Base-by-base conservation (phyloP, 2,797 vertebrate species). In the Darevskia mixta region DNA sequence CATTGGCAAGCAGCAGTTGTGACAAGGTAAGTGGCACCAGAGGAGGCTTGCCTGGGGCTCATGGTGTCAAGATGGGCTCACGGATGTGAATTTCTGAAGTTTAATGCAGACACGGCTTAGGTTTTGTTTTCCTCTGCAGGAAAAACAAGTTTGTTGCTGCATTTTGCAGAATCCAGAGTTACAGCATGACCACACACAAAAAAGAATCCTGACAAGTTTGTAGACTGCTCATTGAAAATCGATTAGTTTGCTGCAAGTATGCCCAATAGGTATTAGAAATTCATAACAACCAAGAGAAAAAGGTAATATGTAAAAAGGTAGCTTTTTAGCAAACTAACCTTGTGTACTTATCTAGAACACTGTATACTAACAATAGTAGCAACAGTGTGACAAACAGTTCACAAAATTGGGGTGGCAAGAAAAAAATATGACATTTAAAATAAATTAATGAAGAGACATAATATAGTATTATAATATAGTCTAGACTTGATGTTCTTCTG, bases 51-150 rank as follows among this genome's bases (percentile, higher is more conserved):
- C 67, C 23, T 64, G 32, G 7, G 1, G 35, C 25, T 7, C 17
- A 3, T 45, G 58, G 8, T 64, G 55, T 41, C 29, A 64, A n/a
- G 55, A n/a, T 72, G 41, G 27, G 9, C 5, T 86, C 45, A 64
- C 8, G 7, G 27, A 67, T 55, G 20, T 38, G 32, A 43, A 23
- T 78, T 83, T 85, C 79, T 91, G 32, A 76, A 80, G 25, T 88
- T 86, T 1, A 76, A n/a, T 86, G 88, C 87, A 80, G 90, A 88
- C 75, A 79, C 8, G 73, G 45, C 4, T 85, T 88, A 55, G 81
- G 88, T 77, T 69, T 91, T 87, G 66, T 83, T 38, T 69, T 71
- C 35, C 20, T 72, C 78, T 43, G 11, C 67, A 43, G 18, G 45
- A 49, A 18, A 55, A 61, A 35, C 18, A 32, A 64, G 61, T 64